A percentile compares a stretch with the other conserved stretches of the same genome.
phyloP scores from a whole-genome alignment of 1,140 invertebrate genomes.

The Neodiprion virginianus region DNA sequence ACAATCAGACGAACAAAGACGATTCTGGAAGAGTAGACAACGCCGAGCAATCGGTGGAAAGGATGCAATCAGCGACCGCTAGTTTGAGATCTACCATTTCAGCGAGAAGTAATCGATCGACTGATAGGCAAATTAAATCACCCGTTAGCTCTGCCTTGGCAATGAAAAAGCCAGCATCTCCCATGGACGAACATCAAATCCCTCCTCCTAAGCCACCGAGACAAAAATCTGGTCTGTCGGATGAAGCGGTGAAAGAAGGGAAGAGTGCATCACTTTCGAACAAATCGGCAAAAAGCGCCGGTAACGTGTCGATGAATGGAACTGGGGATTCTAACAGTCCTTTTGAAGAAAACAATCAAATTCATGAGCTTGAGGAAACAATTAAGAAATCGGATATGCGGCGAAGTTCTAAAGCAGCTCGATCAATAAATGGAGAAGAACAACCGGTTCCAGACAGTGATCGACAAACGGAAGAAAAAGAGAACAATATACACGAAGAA shows the following conservation, averaged over 20 bases:
- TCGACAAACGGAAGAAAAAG: neutral
- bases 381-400: too few relatives aligned
- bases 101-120: slow-evolving; percentile 1
- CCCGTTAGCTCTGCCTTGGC: neutral
- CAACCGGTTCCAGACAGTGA: neutral
- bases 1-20: neutral
- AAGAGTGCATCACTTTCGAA: slow-evolving; percentile 8
- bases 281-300: slow-evolving; percentile 8
- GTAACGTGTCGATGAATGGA: slow-evolving; percentile 15
- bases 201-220: slow-evolving; percentile 44
- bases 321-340: neutral
- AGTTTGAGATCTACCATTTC: slow-evolving; percentile 29
- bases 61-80: slow-evolving; percentile 4
- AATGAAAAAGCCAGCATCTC: slow-evolving; percentile 6
- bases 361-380: neutral
- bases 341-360: neutral
- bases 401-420: neutral
- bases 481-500: neutral
- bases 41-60: neutral
- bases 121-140: slow-evolving; percentile 11
- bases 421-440: slow-evolving; percentile 8
- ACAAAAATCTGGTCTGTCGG: slow-evolving; percentile 35
- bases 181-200: slow-evolving; percentile 22
- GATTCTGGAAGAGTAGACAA: neutral
- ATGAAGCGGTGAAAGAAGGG: slow-evolving; percentile 12